Conservation (phyloP, 2,888 invertebrate species). For the Andrena hattorfiana region DNA sequence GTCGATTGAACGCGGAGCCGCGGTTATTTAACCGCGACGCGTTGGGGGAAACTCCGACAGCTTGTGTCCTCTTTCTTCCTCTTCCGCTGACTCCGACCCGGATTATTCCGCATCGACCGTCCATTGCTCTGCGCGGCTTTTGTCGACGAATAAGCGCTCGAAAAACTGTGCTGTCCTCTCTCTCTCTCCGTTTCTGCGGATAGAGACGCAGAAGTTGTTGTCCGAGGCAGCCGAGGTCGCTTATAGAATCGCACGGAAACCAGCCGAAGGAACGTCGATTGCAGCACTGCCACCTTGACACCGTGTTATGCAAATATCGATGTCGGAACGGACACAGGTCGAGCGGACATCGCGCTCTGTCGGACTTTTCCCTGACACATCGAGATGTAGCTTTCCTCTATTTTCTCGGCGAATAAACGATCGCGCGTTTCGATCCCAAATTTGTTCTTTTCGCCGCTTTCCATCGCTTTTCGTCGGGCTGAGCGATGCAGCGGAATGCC, state of each 20-base stretch:
- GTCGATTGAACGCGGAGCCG: slow-evolving; percentile 10
- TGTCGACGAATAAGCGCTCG: slow-evolving; percentile 35
- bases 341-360: background rate
- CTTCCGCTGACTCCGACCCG: slow-evolving; percentile 1
- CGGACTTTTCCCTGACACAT: background rate
- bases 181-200: background rate
- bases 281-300: slow-evolving; percentile 26
- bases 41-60: slow-evolving; percentile 25
- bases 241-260: slow-evolving; percentile 62
- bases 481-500: background rate
- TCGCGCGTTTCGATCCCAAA: too few species aligned
- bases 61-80: slow-evolving; percentile 4
- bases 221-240: slow-evolving; percentile 48
- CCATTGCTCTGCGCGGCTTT: slow-evolving; percentile 15
- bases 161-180: slow-evolving; percentile 25
- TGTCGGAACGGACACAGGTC: slow-evolving; percentile 4
- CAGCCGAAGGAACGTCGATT: slow-evolving; percentile 62
- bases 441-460: slow-evolving; percentile 3
- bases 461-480: background rate
- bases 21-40: slow-evolving; percentile 9
- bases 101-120: slow-evolving; percentile 33
- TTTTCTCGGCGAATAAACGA: too few species aligned
- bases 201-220: background rate
- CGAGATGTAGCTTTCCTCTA: background rate
- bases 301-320: slow-evolving; percentile 14